These are phyloP conservation scores for Apteryx mantelli DNA, from an alignment of 2,113 vertebrate genomes.

Conservation along the genomic window DNA sequence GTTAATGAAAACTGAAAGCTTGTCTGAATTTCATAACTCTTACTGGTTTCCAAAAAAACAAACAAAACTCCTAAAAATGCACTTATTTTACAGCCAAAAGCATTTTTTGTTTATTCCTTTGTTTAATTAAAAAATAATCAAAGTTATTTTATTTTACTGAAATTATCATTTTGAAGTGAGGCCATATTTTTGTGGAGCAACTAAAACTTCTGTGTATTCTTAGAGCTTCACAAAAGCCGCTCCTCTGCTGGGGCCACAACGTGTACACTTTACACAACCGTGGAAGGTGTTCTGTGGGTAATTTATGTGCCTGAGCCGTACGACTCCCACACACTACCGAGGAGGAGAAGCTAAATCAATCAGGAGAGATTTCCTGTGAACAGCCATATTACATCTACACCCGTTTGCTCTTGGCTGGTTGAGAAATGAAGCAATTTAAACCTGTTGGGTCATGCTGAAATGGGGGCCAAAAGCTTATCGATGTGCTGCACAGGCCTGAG, in stretches of 20 bases:
- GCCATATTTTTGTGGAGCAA: neutral
- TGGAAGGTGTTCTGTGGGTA: constrained; percentile 2
- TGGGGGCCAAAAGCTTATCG: constrained; percentile 36
- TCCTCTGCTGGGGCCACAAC: constrained; percentile 57
- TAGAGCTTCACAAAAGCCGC: constrained; percentile 59
- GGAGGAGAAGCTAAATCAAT: constrained; percentile 56
- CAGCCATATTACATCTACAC: constrained; percentile 55
- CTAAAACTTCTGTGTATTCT: constrained; percentile 18
- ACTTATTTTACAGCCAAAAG: neutral
- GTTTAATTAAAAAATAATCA: neutral
- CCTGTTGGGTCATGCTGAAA: constrained; percentile 49
- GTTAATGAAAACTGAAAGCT: neutral
- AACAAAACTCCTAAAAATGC: neutral
- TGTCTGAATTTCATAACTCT: neutral
- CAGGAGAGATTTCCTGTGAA: constrained; percentile 63
- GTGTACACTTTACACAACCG: neutral
- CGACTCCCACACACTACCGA: neutral
- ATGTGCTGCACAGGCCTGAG: neutral
- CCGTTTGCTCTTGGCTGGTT: constrained; percentile 59
- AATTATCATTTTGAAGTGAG: neutral
- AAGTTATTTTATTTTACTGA: neutral
- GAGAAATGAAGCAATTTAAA: constrained; percentile 68
- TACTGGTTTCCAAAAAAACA: neutral
- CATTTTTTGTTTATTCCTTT: neutral
- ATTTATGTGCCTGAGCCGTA: constrained; percentile 58